These are phyloP conservation scores for Polypterus senegalus DNA, from an alignment of 2,113 vertebrate species.

Conservation along the genomic window DNA sequence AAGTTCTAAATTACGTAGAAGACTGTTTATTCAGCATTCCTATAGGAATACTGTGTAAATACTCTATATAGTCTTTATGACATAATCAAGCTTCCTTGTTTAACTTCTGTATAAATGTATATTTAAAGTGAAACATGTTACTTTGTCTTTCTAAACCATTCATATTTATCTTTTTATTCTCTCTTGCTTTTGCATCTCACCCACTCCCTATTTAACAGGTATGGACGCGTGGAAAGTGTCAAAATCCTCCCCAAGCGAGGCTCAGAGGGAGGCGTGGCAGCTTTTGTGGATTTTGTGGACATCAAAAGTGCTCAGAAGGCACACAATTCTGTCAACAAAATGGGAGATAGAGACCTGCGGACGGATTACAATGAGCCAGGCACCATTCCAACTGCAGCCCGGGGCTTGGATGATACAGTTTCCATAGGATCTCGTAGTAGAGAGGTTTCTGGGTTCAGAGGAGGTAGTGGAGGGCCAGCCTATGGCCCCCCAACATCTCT, in stretches of 20 bases:
- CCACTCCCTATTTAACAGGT: conserved; percentile 47
- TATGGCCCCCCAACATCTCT: conserved; percentile 90
- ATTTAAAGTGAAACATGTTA: no score
- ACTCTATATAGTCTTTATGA: no score
- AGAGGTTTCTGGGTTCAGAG: conserved; percentile 98
- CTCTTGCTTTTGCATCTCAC: background rate
- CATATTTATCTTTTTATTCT: conserved; percentile 10
- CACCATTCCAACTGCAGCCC: conserved; percentile 92
- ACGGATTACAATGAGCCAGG: conserved; percentile 99
- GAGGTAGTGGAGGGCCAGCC: conserved; percentile 87
- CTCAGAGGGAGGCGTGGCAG: conserved; percentile 93
- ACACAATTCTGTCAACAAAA: conserved; percentile 98
- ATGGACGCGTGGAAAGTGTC: conserved; percentile 97
- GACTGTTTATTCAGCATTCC: no score
- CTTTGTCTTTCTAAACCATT: background rate
- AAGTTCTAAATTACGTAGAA: no score
- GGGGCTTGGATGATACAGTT: conserved; percentile 93
- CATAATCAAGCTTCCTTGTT: no score
- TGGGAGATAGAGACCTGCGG: conserved; percentile 97
- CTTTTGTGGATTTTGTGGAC: conserved; percentile 99
- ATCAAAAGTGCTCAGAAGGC: conserved; percentile 99
- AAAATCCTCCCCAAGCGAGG: conserved; percentile 96
- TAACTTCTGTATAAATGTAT: no score
- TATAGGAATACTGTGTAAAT: no score
- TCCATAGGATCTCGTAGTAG: conserved; percentile 93